Base-by-base conservation (phyloP, 2,797 vertebrate genomes). In the Botia almorhae region DNA sequence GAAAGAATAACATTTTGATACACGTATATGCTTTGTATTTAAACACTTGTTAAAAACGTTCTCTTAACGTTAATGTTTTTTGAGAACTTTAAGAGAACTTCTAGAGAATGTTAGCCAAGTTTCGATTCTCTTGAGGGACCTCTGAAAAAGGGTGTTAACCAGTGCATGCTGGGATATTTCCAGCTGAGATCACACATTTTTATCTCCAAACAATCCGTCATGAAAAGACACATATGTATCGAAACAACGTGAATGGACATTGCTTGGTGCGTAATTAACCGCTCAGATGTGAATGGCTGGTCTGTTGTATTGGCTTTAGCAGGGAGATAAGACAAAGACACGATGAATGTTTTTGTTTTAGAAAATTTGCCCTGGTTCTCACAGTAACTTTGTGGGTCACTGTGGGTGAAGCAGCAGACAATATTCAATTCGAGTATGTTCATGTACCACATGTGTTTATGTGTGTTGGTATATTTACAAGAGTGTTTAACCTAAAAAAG, bases 141-240 rank as follows among this genome's bases (percentile, higher is more conserved):
- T n/a, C n/a, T n/a, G n/a, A n/a, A n/a, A n/a, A n/a, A n/a, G 89
- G 90, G 86, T 76, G 85, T 80, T 82, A 84, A 84, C 86, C 89
- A 86, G 88, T 84, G 90, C 89, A 92, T 87, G 71, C 72, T 76
- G 73, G 73, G 67, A 80, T 56, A 76, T 68, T 85, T 83, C 81
- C 61, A 83, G 79, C 61, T 85, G 82, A 85, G 61, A 72, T 60
- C 36, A 76, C 81, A 85, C 67, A 61, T 76, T 82, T 78, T 55
- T 55, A 63, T 74, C 64, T 58, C 67, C 55, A 68, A 72, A 80
- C 73, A 70, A 72, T 81, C 61, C 46, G 63, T 74, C 78, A 72
- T 65, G 43, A 58, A 81, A 84, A 80, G 79, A 78, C 64, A 75
- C 58, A 65, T 48, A 72, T 81, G 72, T 76, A 29, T 69, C 48